Base-by-base conservation (phyloP, 1,140 invertebrate genomes). In the Drosophila rhopaloa region DNA sequence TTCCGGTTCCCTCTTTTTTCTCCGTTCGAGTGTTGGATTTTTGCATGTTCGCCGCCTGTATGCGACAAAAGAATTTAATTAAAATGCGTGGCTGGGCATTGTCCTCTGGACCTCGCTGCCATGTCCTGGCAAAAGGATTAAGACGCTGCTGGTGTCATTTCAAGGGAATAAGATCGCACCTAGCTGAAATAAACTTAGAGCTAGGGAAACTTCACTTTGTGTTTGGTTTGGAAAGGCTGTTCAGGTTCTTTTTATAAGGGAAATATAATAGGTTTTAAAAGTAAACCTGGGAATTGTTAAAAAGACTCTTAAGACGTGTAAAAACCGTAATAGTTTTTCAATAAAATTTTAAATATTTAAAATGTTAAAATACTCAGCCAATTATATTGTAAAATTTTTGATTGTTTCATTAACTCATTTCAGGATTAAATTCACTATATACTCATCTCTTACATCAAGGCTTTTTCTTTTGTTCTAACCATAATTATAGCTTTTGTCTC, bases 1-100 rank as follows among this genome's bases (percentile, higher is more conserved):
- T 50, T 11, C 14, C 19, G 43, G 24, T 40, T 44, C 56, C 19
- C 44, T 65, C 44, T 53, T 37, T 73, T 40, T 60, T 7, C 27
- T 47, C 55, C 13, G 55, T 32, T 62, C 43, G 41, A 81, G 77
- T 56, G 74, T 81, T 58, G 68, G 57, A 82, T 76, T 76, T 83
- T 79, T 88, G 71, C 82, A 82, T 88, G 83, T 72, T 60, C 75
- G 51, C 44, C 43, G 55, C 38, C 44, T 47, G 41, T 50, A 37
- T 44, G 82, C 78, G 78, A 85, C 81, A 83, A 88, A 88, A 83
- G 82, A 86, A 86, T 88, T 86, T 86, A 86, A 86, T 86, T 86
- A 86, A 86, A 86, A 54, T 53, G 66, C 53, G 66, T 41, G 63
- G 70, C 61, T 65, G 41, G 68, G 66, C 78, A 81, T 81, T 88